Percentiles rank a stretch among this genome's conserved stretches.
These are phyloP conservation scores for Orbicella faveolata DNA, from an alignment of 64 coral and sea anemone species.

Conservation along the genomic window DNA sequence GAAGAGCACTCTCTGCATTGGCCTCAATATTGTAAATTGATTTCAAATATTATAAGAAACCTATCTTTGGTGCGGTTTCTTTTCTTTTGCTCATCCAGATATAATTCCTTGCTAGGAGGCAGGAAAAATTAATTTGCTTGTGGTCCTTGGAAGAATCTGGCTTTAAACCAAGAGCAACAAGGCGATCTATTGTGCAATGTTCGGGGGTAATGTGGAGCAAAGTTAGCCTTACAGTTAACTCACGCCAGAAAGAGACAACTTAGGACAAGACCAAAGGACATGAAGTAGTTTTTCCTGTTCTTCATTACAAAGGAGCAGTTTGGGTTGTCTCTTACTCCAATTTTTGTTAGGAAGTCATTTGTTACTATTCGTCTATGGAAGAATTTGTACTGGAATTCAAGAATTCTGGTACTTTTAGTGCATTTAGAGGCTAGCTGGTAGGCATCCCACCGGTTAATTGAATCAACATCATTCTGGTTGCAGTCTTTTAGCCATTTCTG, in stretches of 20 bases:
- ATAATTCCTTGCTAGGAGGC: slow-evolving; percentile 1
- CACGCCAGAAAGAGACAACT: neutral
- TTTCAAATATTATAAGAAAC: neutral
- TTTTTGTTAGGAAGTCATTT: slow-evolving; percentile 28
- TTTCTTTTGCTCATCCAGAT: slow-evolving; percentile 16
- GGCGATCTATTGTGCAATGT: neutral
- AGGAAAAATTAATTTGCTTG: neutral
- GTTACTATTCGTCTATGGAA: slow-evolving; percentile 8
- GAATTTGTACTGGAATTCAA: too few species aligned
- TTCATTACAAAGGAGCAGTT: slow-evolving; percentile 26
- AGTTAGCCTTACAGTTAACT: neutral
- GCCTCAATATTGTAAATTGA: neutral
- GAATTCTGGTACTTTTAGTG: too few species aligned
- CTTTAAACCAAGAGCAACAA: neutral
- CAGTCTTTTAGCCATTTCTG: too few species aligned
- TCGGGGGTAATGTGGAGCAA: neutral
- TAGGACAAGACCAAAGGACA: slow-evolving; percentile 13
- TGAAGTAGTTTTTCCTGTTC: slow-evolving; percentile 2
- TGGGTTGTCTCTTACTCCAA: slow-evolving; percentile 9
- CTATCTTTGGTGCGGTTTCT: neutral
- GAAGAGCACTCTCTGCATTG: neutral
- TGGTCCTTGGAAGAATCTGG: neutral
- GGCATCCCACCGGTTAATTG: too few species aligned
- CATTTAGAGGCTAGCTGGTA: too few species aligned
- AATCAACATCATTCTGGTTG: too few species aligned